Evolutionary conservation across 2,797 vertebrate species (phyloP).

Genomic region (Labeo calbasu): DNA sequence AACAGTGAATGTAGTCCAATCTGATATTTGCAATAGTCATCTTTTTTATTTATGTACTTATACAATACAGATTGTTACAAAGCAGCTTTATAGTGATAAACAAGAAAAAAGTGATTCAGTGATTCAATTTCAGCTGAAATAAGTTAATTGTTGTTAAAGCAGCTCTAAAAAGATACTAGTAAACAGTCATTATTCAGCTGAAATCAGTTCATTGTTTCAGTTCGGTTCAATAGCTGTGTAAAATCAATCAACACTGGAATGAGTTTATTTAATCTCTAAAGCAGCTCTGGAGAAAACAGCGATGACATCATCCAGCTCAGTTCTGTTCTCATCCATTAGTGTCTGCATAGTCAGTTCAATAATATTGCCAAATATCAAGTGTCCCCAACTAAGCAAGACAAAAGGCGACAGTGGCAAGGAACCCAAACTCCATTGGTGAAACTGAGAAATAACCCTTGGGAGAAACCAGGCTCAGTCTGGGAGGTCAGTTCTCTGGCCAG

Average conservation of each 20-base stretch:
- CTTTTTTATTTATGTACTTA: not conserved
- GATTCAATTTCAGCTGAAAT: not conserved
- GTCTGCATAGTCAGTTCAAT: not conserved
- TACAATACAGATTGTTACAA: not conserved
- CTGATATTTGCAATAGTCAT: not conserved
- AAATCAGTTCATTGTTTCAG: not conserved
- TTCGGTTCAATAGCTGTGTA: not conserved
- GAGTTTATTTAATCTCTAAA: not conserved
- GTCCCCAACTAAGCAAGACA: not conserved
- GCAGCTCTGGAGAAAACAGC: not conserved
- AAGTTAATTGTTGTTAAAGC: not conserved
- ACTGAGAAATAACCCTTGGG: not conserved
- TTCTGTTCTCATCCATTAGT: not conserved
- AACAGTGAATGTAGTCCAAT: not conserved
- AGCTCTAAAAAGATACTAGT: not conserved
- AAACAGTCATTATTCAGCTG: not conserved
- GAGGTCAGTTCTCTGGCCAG: not conserved
- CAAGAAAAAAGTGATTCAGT: not conserved
- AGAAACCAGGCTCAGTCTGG: not conserved
- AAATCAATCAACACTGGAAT: not conserved
- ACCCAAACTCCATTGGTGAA: not conserved
- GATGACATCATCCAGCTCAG: not conserved
- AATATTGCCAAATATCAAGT: not conserved
- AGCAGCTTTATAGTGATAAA: not conserved
- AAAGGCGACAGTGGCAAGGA: not conserved